Base-by-base conservation (phyloP, 2,113 vertebrate species). In the Poeciliopsis prolifica region DNA sequence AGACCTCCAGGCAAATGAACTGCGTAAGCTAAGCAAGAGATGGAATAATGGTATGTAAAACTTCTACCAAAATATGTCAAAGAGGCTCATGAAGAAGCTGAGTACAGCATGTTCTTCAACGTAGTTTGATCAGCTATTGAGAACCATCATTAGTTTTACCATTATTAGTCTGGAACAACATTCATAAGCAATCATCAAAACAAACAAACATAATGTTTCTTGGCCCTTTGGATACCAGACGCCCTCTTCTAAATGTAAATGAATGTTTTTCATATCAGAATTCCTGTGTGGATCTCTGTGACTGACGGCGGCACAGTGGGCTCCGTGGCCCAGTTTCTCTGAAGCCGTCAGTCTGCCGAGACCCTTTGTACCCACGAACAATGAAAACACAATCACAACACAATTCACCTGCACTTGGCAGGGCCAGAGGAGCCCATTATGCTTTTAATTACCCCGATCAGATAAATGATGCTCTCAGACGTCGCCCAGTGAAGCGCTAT, bases 381-480 rank as follows among this genome's bases (percentile, higher is more conserved):
- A 85, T 80, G 70, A 81, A 81, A 86, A 87, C 81, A 88, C 84
- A 85, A 78, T 85, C 81, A 74, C 74, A 61, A 60, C 37, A 40
- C 75, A 70, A 29, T 84, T 88, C 77, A 87, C 80, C 86, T 88
- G 72, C 67, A 77, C 68, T 86, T 80, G 78, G 70, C 68, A 29
- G 24, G 74, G 69, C 70, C 76, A 84, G 66, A 86, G 63, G 70
- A 90, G 77, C 73, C 79, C 69, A 79, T 44, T 76, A 70, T 0
- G 40, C 78, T 86, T 86, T 85, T 84, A 91, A 91, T 90, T 87
- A 89, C 72, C 70, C 79, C 2, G 30, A 79, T 89, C 72, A 65
- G 80, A 90, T 89, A 77, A 83, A 88, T 87, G 75, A 61, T 42
- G 40, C 79, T 84, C 70, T 72, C 75, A 68, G 67, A 78, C 42